Evolutionary conservation across 1,140 invertebrate genomes (phyloP).

Genomic region (Condylostylus longicornis): DNA sequence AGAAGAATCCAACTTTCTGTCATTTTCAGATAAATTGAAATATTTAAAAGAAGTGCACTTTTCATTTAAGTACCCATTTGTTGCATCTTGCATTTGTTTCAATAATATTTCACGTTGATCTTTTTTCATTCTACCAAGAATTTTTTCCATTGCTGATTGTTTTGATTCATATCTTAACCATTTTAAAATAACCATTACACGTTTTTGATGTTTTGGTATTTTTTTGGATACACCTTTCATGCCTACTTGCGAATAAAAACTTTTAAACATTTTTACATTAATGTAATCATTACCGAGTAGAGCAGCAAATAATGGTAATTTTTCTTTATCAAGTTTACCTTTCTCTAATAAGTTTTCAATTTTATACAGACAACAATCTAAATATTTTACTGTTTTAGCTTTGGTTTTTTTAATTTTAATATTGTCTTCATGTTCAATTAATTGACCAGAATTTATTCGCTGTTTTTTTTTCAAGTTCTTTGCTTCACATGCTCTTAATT

Average conservation of each 20-base stretch:
- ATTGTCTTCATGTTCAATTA: conserved; percentile 5
- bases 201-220: conserved; percentile 41
- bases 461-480: conserved; percentile 25
- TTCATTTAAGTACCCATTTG: conserved; percentile 44
- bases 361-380: conserved; percentile 55
- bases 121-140: conserved; percentile 43
- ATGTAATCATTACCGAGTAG: conserved; percentile 80
- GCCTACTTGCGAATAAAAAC: conserved; percentile 42
- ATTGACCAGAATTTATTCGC: conserved; percentile 16
- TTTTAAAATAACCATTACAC: conserved; percentile 49
- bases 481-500: conserved; percentile 17
- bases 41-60: conserved; percentile 39
- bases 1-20: conserved; percentile 13
- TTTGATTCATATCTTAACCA: conserved; percentile 58
- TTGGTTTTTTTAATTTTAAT: conserved; percentile 7
- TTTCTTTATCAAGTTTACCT: conserved; percentile 43
- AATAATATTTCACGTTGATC: conserved; percentile 36
- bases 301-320: conserved; percentile 63
- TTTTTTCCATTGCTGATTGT: conserved; percentile 49
- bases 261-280: conserved; percentile 45
- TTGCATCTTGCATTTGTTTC: conserved; percentile 41
- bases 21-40: conserved; percentile 23
- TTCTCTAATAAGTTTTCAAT: conserved; percentile 50
- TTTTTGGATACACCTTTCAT: conserved; percentile 41
- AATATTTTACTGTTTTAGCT: conserved; percentile 30